These are phyloP conservation scores for Troglohyphantes excavatus DNA, from an alignment of 2,888 invertebrate species.

Conservation along the genomic window DNA sequence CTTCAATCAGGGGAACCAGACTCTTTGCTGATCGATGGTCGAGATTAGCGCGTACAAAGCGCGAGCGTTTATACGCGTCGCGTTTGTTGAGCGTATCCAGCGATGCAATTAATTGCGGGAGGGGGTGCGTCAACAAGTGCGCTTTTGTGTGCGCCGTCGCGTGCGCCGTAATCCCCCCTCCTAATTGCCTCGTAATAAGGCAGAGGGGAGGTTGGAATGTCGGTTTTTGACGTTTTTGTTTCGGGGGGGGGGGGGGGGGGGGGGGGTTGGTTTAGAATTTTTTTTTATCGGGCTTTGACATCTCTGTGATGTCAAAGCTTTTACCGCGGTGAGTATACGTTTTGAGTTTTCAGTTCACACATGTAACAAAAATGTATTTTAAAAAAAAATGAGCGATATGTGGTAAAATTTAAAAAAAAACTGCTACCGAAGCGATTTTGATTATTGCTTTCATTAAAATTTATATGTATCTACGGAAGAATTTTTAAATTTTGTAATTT, in stretches of 20 bases:
- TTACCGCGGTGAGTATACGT: too few relatives aligned
- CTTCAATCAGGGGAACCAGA: neutral
- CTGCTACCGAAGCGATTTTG: too few relatives aligned
- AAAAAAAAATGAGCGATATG: too few relatives aligned
- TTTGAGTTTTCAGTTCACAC: too few relatives aligned
- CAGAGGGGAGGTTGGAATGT: neutral
- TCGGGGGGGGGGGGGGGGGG: neutral
- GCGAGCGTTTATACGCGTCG: conserved; percentile 37
- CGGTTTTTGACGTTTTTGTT: neutral
- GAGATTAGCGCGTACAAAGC: conserved; percentile 41
- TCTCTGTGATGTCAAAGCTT: conserved; percentile 11
- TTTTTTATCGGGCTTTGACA: conserved; percentile 52
- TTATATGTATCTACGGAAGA: too few relatives aligned
- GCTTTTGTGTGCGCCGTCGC: conserved; percentile 41
- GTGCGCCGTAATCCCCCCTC: conserved; percentile 56
- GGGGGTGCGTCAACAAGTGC: conserved; percentile 31
- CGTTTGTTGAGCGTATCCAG: conserved; percentile 36
- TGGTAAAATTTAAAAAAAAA: too few relatives aligned
- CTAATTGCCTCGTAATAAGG: conserved; percentile 70
- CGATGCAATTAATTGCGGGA: conserved; percentile 61
- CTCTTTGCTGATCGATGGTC: conserved; percentile 1
- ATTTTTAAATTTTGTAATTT: too few relatives aligned
- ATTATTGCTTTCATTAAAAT: too few relatives aligned
- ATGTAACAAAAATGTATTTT: too few relatives aligned
- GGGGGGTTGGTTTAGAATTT: conserved; percentile 3